phyloP scores from a whole-genome alignment of 2,888 invertebrate species.

The Nysson spinosus region DNA sequence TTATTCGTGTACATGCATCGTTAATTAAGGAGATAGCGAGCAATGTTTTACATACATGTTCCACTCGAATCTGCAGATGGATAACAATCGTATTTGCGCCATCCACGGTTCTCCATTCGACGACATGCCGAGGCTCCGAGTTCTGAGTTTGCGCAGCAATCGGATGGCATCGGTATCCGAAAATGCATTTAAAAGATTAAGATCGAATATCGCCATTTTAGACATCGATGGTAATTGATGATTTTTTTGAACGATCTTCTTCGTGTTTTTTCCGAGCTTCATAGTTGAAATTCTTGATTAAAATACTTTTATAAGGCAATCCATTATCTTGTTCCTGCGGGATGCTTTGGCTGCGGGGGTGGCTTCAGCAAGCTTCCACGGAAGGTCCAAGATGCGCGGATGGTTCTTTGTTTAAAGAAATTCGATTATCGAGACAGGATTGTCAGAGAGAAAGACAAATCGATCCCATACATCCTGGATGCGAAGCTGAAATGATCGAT shows the following conservation, averaged over 20 bases:
- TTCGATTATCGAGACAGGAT: conserved; percentile 84
- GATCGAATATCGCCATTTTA: conserved; percentile 89
- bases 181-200: conserved; percentile 84
- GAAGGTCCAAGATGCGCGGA: conserved; percentile 89
- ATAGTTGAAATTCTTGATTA: conserved; percentile 11
- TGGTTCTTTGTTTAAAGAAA: conserved; percentile 86
- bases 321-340: conserved; percentile 90
- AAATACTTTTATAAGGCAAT: conserved; percentile 83
- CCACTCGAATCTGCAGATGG: conserved; percentile 79
- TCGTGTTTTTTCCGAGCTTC: too few species aligned
- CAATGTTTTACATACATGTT: conserved; percentile 41
- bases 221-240: conserved; percentile 90
- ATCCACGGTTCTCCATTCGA: conserved; percentile 90
- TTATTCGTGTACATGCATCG: conserved; percentile 64
- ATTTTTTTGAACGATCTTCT: too few species aligned
- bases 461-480: conserved; percentile 82
- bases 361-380: conserved; percentile 87
- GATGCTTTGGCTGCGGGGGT: conserved; percentile 89
- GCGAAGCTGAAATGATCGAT: conserved; percentile 83
- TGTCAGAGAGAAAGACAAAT: conserved; percentile 80
- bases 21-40: conserved; percentile 61
- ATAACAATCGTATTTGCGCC: conserved; percentile 89
- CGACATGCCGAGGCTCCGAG: conserved; percentile 89
- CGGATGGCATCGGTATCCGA: conserved; percentile 86
- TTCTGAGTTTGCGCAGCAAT: conserved; percentile 88